Evolutionary conservation across 92 coral and sea anemone species (phyloP).

Genomic region (Actinostola sp.): DNA sequence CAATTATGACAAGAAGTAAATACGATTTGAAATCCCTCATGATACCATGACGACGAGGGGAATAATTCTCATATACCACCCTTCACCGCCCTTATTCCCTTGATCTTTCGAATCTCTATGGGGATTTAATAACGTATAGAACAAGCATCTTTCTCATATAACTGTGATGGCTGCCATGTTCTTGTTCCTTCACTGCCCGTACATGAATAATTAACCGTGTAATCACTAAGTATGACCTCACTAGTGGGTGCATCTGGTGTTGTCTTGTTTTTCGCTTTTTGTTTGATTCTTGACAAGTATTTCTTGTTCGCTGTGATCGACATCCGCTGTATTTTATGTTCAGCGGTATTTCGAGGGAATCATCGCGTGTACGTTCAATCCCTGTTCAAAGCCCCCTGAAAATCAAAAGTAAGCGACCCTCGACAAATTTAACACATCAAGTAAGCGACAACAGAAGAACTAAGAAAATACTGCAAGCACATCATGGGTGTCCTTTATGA

Average conservation of each 20-base stretch:
- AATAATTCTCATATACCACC: conserved; percentile 21
- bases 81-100: conserved; percentile 19
- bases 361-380: too few species aligned
- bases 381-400: too few species aligned
- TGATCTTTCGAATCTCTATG: background rate
- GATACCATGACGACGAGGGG: conserved; percentile 75
- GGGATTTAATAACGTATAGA: background rate
- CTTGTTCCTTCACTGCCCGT: background rate
- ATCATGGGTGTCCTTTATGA: too few species aligned
- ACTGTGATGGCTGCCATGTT: conserved; percentile 27
- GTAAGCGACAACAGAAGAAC: too few species aligned
- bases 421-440: too few species aligned
- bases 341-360: too few species aligned
- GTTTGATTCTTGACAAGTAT: conserved; percentile 10
- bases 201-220: conserved; percentile 23
- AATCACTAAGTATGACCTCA: conserved; percentile 52
- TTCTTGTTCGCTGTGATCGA: background rate
- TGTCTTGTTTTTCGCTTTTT: conserved; percentile 17
- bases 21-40: conserved; percentile 48
- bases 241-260: conserved; percentile 45
- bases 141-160: background rate
- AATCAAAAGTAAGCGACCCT: too few species aligned
- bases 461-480: too few species aligned
- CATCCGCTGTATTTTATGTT: conserved; percentile 9
- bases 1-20: conserved; percentile 17